These are phyloP conservation scores for Rafetus swinhoei DNA, from an alignment of 2,113 vertebrate genomes.

Conservation along the genomic window DNA sequence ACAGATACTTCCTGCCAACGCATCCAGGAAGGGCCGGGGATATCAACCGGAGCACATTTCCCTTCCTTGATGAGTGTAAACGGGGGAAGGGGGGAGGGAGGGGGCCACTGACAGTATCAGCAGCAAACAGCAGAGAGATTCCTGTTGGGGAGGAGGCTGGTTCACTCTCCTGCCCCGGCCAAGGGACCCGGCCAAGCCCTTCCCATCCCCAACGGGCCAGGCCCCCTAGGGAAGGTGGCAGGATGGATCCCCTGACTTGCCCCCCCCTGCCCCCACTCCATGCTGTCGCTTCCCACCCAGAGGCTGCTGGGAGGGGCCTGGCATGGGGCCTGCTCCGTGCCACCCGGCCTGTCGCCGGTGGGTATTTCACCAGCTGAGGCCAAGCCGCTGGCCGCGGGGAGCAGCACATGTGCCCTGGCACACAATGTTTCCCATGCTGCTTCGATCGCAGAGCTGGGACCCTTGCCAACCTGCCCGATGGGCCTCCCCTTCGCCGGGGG, in stretches of 20 bases:
- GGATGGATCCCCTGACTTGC: neutral
- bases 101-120: neutral
- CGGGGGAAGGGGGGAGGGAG: neutral
- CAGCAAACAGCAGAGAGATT: neutral
- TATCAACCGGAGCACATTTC: constrained; percentile 64
- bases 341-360: rapidly evolving
- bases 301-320: neutral
- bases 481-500: neutral
- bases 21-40: constrained; percentile 67
- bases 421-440: neutral
- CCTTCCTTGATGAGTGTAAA: constrained; percentile 16
- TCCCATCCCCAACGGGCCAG: neutral
- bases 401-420: neutral
- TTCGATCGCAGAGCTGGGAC: neutral
- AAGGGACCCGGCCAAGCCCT: neutral
- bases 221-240: neutral
- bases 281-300: neutral
- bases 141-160: neutral
- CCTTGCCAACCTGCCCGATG: too few relatives aligned
- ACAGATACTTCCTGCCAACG: constrained; percentile 64
- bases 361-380: constrained; percentile 27
- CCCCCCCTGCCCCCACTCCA: neutral
- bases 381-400: neutral
- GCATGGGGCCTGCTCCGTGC: neutral
- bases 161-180: too few relatives aligned